Evolutionary conservation across 1,140 invertebrate genomes (phyloP).

Genomic region (Drosophila subpulchrella): DNA sequence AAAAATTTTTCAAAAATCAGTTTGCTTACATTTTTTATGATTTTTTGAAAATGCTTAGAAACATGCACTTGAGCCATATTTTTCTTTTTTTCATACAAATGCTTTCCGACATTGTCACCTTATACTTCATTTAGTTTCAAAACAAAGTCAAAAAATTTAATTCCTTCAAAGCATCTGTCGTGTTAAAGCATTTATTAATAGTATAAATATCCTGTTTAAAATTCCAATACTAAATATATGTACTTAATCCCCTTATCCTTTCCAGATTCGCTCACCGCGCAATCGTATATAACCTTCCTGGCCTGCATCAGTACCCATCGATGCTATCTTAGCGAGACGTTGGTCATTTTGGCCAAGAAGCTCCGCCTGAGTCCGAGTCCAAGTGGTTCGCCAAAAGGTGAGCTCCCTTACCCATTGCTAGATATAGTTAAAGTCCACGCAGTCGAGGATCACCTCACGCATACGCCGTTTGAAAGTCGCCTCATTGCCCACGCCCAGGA

Average conservation of each 20-base stretch:
- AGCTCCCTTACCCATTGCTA: constrained; percentile 25
- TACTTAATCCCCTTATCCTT: background rate
- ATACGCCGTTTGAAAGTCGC: constrained; percentile 56
- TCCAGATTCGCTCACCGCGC: constrained; percentile 1
- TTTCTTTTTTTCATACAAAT: too few species aligned
- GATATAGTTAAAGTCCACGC: constrained; percentile 58
- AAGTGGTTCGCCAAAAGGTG: constrained; percentile 27
- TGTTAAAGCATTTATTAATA: too few species aligned
- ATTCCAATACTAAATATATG: too few species aligned
- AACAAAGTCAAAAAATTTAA: too few species aligned
- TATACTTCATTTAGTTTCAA: too few species aligned
- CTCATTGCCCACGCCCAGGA: constrained; percentile 54
- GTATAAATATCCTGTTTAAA: too few species aligned
- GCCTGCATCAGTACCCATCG: constrained; percentile 9
- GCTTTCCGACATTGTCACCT: too few species aligned
- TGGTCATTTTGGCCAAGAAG: constrained; percentile 4
- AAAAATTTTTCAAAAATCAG: too few species aligned
- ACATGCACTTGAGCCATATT: too few species aligned
- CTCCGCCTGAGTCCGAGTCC: constrained; percentile 1
- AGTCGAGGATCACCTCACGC: constrained; percentile 59
- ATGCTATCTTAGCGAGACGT: constrained; percentile 5
- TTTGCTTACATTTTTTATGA: too few species aligned
- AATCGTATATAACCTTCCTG: constrained; percentile 2
- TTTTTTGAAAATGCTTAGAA: too few species aligned
- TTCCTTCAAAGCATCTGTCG: background rate